phyloP scores from a whole-genome alignment of 2,797 vertebrate genomes.

The Sardinella longiceps region DNA sequence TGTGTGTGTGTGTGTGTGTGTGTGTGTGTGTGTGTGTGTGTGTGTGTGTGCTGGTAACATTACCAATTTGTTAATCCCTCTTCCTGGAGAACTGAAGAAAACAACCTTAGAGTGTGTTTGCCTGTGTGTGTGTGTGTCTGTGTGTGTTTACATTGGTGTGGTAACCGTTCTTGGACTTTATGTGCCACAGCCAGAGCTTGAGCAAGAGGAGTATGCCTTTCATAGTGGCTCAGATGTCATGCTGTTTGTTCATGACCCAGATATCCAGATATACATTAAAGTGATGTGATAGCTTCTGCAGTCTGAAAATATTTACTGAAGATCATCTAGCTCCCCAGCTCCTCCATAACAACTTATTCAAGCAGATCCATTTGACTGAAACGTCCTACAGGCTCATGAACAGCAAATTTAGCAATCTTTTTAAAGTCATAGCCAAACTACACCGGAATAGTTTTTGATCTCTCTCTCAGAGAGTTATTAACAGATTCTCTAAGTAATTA shows the following conservation, averaged over 20 bases:
- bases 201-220: background rate
- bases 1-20: too few species aligned
- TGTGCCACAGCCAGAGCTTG: background rate
- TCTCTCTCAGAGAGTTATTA: background rate
- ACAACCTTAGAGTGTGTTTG: too few species aligned
- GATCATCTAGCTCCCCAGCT: background rate
- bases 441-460: background rate
- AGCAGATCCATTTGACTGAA: background rate
- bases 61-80: background rate
- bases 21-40: too few species aligned
- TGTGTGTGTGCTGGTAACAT: background rate
- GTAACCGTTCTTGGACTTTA: background rate
- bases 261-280: background rate
- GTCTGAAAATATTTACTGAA: background rate
- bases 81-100: too few species aligned
- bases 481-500: constrained; percentile 6
- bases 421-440: background rate
- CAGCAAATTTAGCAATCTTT: background rate
- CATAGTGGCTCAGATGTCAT: background rate
- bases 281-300: background rate
- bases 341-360: background rate
- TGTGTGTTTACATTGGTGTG: too few species aligned
- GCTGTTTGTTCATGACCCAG: background rate
- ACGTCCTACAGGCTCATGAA: background rate
- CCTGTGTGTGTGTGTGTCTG: too few species aligned